Base-by-base conservation (phyloP, 2,113 vertebrate species). In the Blennius ocellaris region DNA sequence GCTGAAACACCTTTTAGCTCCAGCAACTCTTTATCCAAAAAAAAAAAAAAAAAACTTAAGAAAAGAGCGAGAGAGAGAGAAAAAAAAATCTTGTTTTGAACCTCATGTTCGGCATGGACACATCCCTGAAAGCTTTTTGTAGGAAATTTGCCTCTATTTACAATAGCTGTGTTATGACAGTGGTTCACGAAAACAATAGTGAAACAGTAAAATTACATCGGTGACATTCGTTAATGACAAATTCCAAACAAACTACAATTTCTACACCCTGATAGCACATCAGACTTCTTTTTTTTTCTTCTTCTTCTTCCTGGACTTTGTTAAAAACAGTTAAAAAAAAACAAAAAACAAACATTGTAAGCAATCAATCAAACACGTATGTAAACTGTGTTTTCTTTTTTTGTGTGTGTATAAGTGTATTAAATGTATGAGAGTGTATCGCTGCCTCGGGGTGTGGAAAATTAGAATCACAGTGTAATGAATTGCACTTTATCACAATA, bases 261-360 rank as follows among this genome's bases (percentile, higher is more conserved):
- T 85, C 81, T 84, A 89, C 77, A 79, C 78, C 86, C 90, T 92
- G 89, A 86, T 86, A 76, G 60, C 73, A 82, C 83, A 82, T 85
- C 76, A 76, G 78, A 82, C 73, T 69, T 38, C 70, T 80, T 62
- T 74, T 78, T 76, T 61, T 45, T 40, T 51, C 50, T 71, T 72
- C 44, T 39, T 53, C 50, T 70, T 72, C 44, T 76, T 81, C 43
- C 69, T 52, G n/a, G 69, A 83, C 73, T 75, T 76, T 73, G 59
- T 82, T 30, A 30, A 30, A 30, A 30, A 30, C 21, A 30, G 14
- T 48, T 78, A 83, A 68, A 84, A 82, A 85, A 44, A 44, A 44
- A 45, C 11, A 3, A 8, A 44, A 76, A 70, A 81, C n/a, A 76
- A 45, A n/a, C 69, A 72, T 69, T 52, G 55, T 73, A 53, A 50